Conservation (phyloP, 1,140 invertebrate species). For the Solenopsis fugax region DNA sequence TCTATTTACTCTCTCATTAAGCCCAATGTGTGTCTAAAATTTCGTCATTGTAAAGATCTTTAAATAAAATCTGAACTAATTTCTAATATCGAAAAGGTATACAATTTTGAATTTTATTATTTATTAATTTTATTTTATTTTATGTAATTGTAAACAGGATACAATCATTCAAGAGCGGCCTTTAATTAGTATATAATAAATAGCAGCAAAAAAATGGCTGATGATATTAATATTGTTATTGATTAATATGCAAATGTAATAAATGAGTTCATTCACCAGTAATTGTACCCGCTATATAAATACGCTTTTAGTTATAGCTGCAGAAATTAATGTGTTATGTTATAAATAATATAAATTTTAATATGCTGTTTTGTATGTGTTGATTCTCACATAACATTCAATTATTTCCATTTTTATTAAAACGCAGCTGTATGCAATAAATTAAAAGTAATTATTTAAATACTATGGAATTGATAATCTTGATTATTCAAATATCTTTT, state of each 20-base stretch:
- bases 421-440: neutral
- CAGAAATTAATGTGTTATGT: constrained; percentile 2
- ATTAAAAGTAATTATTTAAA: constrained; percentile 17
- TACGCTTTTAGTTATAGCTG: neutral
- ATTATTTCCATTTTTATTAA: constrained; percentile 4
- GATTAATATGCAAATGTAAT: neutral
- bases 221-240: constrained; percentile 15
- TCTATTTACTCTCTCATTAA: neutral
- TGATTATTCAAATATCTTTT: neutral
- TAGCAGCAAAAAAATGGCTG: neutral
- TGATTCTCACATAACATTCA: constrained; percentile 1
- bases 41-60: neutral
- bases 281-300: neutral
- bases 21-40: neutral
- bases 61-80: constrained; percentile 4
- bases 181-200: neutral
- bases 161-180: neutral
- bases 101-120: neutral
- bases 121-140: neutral
- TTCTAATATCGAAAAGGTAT: neutral
- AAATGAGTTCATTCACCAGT: neutral
- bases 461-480: constrained; percentile 21
- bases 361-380: neutral
- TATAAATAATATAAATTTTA: constrained; percentile 5
- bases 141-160: neutral